These are phyloP conservation scores for Chouioia cunea DNA, from an alignment of 2,888 invertebrate species.

Conservation along the genomic window DNA sequence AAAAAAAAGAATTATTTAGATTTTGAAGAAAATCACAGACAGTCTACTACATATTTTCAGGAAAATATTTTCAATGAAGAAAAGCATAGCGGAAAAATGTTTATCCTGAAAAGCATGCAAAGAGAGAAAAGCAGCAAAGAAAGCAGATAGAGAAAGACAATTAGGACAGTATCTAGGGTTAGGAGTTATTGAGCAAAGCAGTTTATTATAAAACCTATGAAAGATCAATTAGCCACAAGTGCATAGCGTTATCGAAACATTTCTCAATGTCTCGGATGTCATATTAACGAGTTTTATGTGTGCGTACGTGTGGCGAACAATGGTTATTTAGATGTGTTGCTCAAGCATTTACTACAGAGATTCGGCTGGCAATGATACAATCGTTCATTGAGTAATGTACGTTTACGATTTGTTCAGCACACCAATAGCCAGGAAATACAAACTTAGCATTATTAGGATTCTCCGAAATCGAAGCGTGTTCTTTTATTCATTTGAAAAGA, in stretches of 20 bases:
- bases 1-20: too few relatives aligned
- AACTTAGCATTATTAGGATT: conserved; percentile 25
- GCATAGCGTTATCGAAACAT: conserved; percentile 36
- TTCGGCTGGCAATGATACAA: conserved; percentile 21
- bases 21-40: too few relatives aligned
- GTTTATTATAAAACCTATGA: conserved; percentile 48
- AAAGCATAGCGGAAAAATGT: conserved; percentile 4
- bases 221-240: conserved; percentile 42
- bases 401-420: conserved; percentile 33
- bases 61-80: neutral
- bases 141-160: conserved; percentile 7
- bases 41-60: too few relatives aligned
- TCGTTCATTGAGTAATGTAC: conserved; percentile 29
- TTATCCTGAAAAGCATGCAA: conserved; percentile 21
- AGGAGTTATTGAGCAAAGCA: conserved; percentile 42
- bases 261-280: conserved; percentile 30
- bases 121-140: conserved; percentile 14
- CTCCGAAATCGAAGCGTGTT: conserved; percentile 40
- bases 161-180: conserved; percentile 36
- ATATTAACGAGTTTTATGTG: conserved; percentile 16
- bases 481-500: conserved; percentile 21
- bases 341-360: conserved; percentile 10
- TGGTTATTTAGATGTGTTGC: too few relatives aligned
- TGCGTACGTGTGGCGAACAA: neutral
- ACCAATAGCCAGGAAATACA: conserved; percentile 7